These are phyloP conservation scores for Scartelaos histophorus DNA, from an alignment of 2,113 vertebrate species.

Conservation along the genomic window DNA sequence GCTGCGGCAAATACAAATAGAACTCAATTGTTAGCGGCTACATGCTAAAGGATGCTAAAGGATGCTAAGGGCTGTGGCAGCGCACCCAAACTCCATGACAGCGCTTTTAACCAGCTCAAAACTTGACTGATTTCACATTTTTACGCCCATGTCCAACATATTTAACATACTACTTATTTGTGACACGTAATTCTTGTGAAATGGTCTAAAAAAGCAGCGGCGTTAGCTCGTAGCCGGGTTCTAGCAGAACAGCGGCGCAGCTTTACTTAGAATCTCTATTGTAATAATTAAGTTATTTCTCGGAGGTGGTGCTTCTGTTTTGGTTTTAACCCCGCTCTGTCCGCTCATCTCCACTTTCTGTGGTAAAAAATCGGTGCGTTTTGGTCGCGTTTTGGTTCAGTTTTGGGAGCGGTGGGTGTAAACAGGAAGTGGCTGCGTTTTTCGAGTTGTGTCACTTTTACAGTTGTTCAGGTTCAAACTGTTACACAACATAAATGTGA, in stretches of 20 bases:
- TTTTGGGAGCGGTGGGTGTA: constrained; percentile 1
- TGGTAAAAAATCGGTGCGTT: background rate
- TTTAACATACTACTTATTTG: background rate
- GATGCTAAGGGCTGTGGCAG: constrained; percentile 9
- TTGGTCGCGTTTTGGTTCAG: background rate
- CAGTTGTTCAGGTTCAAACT: background rate
- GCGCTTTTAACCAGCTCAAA: background rate
- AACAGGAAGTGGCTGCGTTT: constrained; percentile 6
- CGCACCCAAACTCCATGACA: background rate
- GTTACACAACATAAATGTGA: constrained; percentile 3
- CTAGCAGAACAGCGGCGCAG: background rate
- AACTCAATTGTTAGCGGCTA: background rate
- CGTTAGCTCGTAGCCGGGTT: constrained; percentile 5
- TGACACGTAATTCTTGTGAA: background rate
- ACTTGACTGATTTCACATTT: background rate
- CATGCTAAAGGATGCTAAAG: background rate
- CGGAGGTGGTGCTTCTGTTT: background rate
- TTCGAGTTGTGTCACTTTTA: background rate
- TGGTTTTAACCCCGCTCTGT: too few relatives aligned
- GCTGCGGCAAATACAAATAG: too few relatives aligned
- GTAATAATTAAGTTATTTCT: background rate
- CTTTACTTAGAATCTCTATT: background rate
- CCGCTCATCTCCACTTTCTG: background rate
- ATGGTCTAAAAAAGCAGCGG: background rate
- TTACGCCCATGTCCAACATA: background rate